Evolutionary conservation across 2,113 vertebrate species (phyloP).

Genomic region (Bagarius yarrelli): DNA sequence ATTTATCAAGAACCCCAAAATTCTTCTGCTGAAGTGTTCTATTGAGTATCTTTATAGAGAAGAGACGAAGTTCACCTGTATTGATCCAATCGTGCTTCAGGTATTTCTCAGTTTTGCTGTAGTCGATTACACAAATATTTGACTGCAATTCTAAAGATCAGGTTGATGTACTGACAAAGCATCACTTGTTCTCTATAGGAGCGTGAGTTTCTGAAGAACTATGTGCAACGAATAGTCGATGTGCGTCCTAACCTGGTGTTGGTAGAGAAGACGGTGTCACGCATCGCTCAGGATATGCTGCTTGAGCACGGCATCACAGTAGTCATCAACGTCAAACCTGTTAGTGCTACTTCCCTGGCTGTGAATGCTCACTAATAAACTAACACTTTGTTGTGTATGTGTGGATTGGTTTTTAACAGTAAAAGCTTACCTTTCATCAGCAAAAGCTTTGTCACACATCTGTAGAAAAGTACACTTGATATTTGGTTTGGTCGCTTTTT

Average conservation of each 20-base stretch:
- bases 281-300: conserved; percentile 97
- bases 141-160: not conserved
- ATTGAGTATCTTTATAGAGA: conserved; percentile 98
- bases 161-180: not conserved
- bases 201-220: conserved; percentile 97
- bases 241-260: conserved; percentile 92
- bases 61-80: conserved; percentile 97
- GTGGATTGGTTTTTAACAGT: not conserved
- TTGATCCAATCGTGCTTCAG: conserved; percentile 97
- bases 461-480: too few relatives aligned
- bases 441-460: not conserved
- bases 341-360: conserved; percentile 63
- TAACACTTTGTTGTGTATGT: conserved; percentile 6
- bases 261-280: conserved; percentile 96
- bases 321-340: conserved; percentile 95
- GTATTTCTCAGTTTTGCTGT: conserved; percentile 60
- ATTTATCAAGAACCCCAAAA: conserved; percentile 94
- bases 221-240: conserved; percentile 92
- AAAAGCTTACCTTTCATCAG: not conserved
- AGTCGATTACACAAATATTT: not conserved
- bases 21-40: conserved; percentile 94
- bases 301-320: conserved; percentile 94
- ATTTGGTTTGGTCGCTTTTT: not conserved
- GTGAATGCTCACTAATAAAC: not conserved
- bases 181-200: conserved; percentile 70